A percentile compares a stretch with the other conserved stretches of the same genome.
phyloP scores from a whole-genome alignment of 2,888 invertebrate genomes.

The Spodoptera littoralis region DNA sequence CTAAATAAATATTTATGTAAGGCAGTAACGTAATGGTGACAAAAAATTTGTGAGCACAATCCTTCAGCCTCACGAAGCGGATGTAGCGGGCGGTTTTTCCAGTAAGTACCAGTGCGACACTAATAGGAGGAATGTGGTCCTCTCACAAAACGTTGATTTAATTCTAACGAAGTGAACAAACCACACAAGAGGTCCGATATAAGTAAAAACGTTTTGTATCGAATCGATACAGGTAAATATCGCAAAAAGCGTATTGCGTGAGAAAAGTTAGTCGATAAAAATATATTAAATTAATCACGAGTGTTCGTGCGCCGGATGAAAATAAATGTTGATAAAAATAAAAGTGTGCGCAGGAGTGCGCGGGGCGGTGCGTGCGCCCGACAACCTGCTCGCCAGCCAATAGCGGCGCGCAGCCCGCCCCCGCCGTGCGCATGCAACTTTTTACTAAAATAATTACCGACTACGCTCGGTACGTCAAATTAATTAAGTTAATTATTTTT shows the following conservation, averaged over 20 bases:
- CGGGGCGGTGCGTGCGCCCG: conserved; percentile 58
- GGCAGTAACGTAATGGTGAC: background rate
- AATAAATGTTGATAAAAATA: conserved; percentile 71
- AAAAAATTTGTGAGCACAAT: conserved; percentile 12
- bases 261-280: conserved; percentile 76
- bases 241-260: conserved; percentile 78
- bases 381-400: conserved; percentile 68
- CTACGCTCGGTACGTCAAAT: conserved; percentile 72
- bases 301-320: conserved; percentile 71
- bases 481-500: conserved; percentile 79
- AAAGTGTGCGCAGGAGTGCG: conserved; percentile 66
- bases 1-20: conserved; percentile 12
- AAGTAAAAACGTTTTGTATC: conserved; percentile 64
- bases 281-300: conserved; percentile 86
- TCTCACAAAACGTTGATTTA: conserved; percentile 38
- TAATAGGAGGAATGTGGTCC: conserved; percentile 48
- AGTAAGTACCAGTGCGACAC: conserved; percentile 30
- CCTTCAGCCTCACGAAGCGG: conserved; percentile 25
- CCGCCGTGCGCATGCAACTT: conserved; percentile 64
- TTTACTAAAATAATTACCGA: conserved; percentile 74
- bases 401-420: conserved; percentile 57
- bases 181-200: conserved; percentile 51
- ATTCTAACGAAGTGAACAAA: conserved; percentile 52
- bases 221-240: conserved; percentile 61
- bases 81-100: conserved; percentile 41